These are phyloP conservation scores for Drosophila burlai DNA, from an alignment of 1,140 invertebrate species.

Conservation along the genomic window DNA sequence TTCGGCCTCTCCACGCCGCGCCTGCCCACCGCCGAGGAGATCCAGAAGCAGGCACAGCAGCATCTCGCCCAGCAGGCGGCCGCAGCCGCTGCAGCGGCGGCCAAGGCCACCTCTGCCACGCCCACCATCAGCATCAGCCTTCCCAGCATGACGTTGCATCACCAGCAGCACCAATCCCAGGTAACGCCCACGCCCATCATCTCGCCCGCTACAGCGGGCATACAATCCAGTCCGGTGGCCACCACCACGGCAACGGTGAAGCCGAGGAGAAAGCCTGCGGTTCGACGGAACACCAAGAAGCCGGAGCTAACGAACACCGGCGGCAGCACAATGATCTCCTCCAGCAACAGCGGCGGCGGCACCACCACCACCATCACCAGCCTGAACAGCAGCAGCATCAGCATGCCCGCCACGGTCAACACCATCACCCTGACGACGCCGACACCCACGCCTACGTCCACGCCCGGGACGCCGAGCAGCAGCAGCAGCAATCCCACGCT, in stretches of 20 bases:
- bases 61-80: slow-evolving; percentile 76
- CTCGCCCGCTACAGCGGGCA: slow-evolving; percentile 32
- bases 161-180: slow-evolving; percentile 11
- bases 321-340: slow-evolving; percentile 8
- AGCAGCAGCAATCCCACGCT: slow-evolving; percentile 41
- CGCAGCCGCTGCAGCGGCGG: slow-evolving; percentile 53
- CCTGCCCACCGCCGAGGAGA: slow-evolving; percentile 80
- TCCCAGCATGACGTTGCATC: slow-evolving; percentile 62
- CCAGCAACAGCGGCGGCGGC: slow-evolving; percentile 22
- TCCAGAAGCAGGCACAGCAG: slow-evolving; percentile 81
- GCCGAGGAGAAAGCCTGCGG: slow-evolving; percentile 77
- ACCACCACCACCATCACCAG: slow-evolving; percentile 22
- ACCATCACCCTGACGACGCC: slow-evolving; percentile 58
- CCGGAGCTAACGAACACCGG: slow-evolving; percentile 41
- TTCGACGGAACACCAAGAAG: slow-evolving; percentile 76
- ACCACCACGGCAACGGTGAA: slow-evolving; percentile 74
- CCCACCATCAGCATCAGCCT: slow-evolving; percentile 70
- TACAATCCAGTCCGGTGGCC: slow-evolving; percentile 26
- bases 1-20: slow-evolving; percentile 83
- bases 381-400: slow-evolving; percentile 28
- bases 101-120: slow-evolving; percentile 31
- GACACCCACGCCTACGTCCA: slow-evolving; percentile 24
- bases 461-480: slow-evolving; percentile 10
- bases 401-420: slow-evolving; percentile 43
- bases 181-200: slow-evolving; percentile 37